Evolutionary conservation across 1,140 invertebrate genomes (phyloP), one percentile per base, ranked within the genome.

Genomic region (Octopus bimaculoides): DNA sequence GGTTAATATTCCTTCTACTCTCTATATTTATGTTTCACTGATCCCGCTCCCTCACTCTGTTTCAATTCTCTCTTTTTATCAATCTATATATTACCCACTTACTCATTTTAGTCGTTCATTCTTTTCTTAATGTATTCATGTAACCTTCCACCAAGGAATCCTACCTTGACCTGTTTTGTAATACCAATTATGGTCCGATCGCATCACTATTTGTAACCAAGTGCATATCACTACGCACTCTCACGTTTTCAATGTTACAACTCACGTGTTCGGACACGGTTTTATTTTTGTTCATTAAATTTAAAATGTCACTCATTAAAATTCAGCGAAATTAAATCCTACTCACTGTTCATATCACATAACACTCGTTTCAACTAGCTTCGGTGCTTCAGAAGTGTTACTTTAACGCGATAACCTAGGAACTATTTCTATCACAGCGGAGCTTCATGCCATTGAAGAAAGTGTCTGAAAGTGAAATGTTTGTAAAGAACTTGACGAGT

Each of bases 221-320:
- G 17, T 14, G 17, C 14, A 20, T n/a, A 71, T 71, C 66, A 71
- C 66, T 71, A 14, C 66, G 66, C 66, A 20, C 66, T 20, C 66
- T 71, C 66, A 71, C 66, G 66, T 71, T 71, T 71, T 71, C 66
- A 71, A 71, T 71, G 66, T 71, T 71, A 71, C 66, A 10, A 71
- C 66, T 71, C 66, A 71, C 66, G 66, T 71, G 66, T 71, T 71
- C 9, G 14, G 17, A 3, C 66, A 71, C 66, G 66, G 66, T 71
- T 71, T 71, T 71, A 71, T 71, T 71, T n/a, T 71, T 71, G 66
- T 71, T 71, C 17, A 71, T 71, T 20, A 14, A 6, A 12, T n/a
- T n/a, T 14, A 20, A 20, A 12, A 14, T 71, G 66, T 71, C 66
- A 71, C 26, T 20, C 8, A 12, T 71, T 6, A 20, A 9, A 9